Evolutionary conservation across 2,888 invertebrate genomes (phyloP), one percentile per base, ranked within the genome.

Genomic region (Cataglyphis cursor): DNA sequence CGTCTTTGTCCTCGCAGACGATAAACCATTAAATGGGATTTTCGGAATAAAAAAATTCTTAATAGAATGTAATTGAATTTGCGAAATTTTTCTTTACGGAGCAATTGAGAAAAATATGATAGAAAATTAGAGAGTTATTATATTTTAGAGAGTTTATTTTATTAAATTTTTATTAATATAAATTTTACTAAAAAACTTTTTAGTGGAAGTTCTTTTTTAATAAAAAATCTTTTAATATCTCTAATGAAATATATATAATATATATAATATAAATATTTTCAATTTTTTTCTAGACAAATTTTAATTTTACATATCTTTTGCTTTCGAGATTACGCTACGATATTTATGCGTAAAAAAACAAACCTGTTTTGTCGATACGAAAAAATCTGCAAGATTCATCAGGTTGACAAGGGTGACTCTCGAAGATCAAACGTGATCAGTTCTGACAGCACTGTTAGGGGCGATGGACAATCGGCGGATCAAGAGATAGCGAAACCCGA

Each of bases 401-500:
- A 72, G 24, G 38, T 31, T 61, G 75, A 70, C 72, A 81, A 75
- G 87, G 85, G 85, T 85, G 62, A 73, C 74, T 81, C 73, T 68
- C 80, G 38, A 83, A 84, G 85, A 87, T 90, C 76, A 61, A 75
- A 44, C 81, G 81, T 88, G 91, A 90, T 90, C 87, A 83, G 70
- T 89, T 78, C 44, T 82, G 90, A 91, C 90, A 89, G 87, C 57
- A 48, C 82, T 76, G 85, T 90, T 90, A 88, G 90, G 90, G 90
- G 84, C 87, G 87, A 61, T 89, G 88, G 82, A 82, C 90, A 88
- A 88, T 89, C 82, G 88, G 82, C 78, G 88, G 86, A 86, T 87
- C 84, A 85, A 78, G 84, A 89, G 90, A 89, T 88, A 88, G 84
- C 66, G 91, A 90, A 92, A 92, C 85, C 62, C 68, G 90, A 92